These are phyloP conservation scores for Clamator glandarius DNA, from an alignment of 2,797 vertebrate genomes.

Conservation along the genomic window DNA sequence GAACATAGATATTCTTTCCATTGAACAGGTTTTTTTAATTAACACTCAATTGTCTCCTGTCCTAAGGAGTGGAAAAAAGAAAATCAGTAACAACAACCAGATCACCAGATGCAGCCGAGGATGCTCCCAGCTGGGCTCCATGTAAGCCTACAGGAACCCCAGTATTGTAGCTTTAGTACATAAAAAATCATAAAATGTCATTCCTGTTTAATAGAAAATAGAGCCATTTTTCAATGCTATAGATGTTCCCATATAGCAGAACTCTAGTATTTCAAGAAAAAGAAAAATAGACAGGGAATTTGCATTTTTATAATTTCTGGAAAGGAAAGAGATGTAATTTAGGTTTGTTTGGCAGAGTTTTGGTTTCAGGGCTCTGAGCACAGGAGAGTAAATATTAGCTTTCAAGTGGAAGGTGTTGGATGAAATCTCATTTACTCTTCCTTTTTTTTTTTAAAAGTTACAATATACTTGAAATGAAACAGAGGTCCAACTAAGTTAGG, in stretches of 20 bases:
- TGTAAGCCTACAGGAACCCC: background rate
- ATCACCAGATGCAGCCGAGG: background rate
- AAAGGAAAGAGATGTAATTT: background rate
- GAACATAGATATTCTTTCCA: background rate
- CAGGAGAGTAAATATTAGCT: background rate
- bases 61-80: background rate
- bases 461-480: background rate
- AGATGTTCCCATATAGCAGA: background rate
- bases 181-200: background rate
- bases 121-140: background rate
- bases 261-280: background rate
- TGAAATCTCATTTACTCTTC: background rate
- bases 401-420: background rate
- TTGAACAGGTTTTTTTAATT: background rate
- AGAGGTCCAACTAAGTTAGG: background rate
- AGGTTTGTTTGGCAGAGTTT: background rate
- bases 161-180: background rate
- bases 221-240: background rate
- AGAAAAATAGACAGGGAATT: background rate
- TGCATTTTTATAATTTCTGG: background rate
- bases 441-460: background rate
- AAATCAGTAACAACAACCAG: background rate
- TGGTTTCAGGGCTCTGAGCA: background rate
- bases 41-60: background rate
- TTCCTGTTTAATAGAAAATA: background rate